Evolutionary conservation across 2,113 vertebrate genomes (phyloP).

Genomic region (Syngnathus typhle): DNA sequence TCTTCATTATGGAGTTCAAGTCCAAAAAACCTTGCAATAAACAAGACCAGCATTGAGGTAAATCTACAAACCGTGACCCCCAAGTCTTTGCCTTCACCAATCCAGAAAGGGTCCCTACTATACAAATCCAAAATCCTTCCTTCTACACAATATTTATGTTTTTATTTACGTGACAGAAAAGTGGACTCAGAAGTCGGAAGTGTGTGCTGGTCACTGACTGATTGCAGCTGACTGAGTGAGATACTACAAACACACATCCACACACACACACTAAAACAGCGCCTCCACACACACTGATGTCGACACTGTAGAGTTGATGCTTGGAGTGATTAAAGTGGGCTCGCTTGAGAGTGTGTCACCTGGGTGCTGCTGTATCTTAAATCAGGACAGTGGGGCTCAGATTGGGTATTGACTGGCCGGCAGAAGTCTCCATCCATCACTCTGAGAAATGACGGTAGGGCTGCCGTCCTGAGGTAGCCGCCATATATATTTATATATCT

Average conservation of each 20-base stretch:
- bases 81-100: neutral
- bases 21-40: too few species aligned
- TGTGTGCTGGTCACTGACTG: slow-evolving; percentile 48
- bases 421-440: slow-evolving; percentile 70
- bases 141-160: slow-evolving; percentile 38
- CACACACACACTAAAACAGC: slow-evolving; percentile 25
- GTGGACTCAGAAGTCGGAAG: slow-evolving; percentile 55
- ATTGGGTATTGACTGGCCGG: slow-evolving; percentile 72
- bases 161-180: slow-evolving; percentile 43
- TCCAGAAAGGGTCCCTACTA: neutral
- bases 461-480: slow-evolving; percentile 51
- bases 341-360: slow-evolving; percentile 61
- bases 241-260: slow-evolving; percentile 37
- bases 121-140: slow-evolving; percentile 15
- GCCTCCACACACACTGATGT: slow-evolving; percentile 45
- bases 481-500: slow-evolving; percentile 44
- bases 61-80: too few species aligned
- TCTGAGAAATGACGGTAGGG: slow-evolving; percentile 63
- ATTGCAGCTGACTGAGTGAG: slow-evolving; percentile 60
- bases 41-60: too few species aligned
- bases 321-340: slow-evolving; percentile 67
- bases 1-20: too few species aligned
- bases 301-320: slow-evolving; percentile 55
- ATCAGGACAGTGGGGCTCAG: slow-evolving; percentile 71
- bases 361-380: slow-evolving; percentile 68